phyloP scores from a whole-genome alignment of 2,113 vertebrate species.

The Charina bottae region DNA sequence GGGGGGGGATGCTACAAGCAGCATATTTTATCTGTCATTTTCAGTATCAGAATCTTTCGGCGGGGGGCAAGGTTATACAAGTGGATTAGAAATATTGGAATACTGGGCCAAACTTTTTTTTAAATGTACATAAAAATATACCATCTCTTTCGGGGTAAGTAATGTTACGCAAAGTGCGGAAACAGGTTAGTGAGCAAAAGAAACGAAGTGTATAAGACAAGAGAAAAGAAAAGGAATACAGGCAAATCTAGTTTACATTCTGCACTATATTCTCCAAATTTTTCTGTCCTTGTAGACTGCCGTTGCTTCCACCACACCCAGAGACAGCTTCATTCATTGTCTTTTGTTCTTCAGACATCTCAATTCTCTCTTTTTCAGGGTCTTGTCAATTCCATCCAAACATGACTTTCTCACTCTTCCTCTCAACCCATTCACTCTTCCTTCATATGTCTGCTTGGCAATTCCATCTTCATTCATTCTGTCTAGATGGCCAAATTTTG shows the following conservation, averaged over 20 bases:
- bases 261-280: background rate
- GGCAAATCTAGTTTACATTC: background rate
- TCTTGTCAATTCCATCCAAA: background rate
- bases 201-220: background rate
- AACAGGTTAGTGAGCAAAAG: background rate
- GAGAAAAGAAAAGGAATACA: background rate
- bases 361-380: background rate
- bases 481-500: background rate
- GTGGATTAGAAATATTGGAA: constrained; percentile 58
- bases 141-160: background rate
- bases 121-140: background rate
- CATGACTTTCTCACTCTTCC: background rate
- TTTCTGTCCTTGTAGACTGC: background rate
- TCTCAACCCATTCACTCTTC: background rate
- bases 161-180: background rate
- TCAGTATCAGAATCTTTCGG: constrained; percentile 55
- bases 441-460: background rate
- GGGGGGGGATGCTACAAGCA: constrained; percentile 64
- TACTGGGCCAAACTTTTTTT: background rate
- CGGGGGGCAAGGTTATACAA: constrained; percentile 45
- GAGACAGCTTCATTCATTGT: background rate
- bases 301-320: background rate
- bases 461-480: background rate
- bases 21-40: constrained; percentile 70
- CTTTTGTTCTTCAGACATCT: background rate